Evolutionary conservation across 1,140 invertebrate species (phyloP).

Genomic region (Stegodyphus mimosarum): DNA sequence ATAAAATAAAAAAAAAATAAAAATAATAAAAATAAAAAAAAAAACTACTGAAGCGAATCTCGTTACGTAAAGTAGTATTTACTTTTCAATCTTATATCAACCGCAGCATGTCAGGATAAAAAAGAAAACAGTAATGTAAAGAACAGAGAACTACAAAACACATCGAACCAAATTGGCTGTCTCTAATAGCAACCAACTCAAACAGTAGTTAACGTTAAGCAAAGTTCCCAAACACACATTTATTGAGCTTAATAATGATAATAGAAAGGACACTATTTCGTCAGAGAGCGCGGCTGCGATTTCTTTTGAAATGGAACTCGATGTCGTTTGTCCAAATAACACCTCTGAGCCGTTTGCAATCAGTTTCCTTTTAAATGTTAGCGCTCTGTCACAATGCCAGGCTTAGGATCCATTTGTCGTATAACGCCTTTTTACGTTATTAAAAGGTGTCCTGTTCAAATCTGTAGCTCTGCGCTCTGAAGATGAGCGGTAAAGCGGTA

Average conservation of each 20-base stretch:
- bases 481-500: too few species aligned
- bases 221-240: conserved; percentile 21
- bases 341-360: conserved; percentile 10
- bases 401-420: conserved; percentile 42
- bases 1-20: too few species aligned
- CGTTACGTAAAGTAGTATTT: conserved; percentile 47
- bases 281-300: conserved; percentile 22
- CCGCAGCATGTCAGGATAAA: background rate
- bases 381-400: conserved; percentile 24
- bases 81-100: conserved; percentile 42
- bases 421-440: conserved; percentile 25
- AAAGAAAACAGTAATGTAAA: too few species aligned
- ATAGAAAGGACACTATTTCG: conserved; percentile 22
- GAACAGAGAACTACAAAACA: too few species aligned
- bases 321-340: conserved; percentile 33
- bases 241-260: conserved; percentile 11
- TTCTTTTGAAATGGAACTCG: conserved; percentile 30
- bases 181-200: conserved; percentile 40
- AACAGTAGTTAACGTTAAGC: conserved; percentile 47
- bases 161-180: conserved; percentile 30
- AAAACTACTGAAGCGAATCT: background rate
- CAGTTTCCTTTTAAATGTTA: conserved; percentile 27
- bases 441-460: conserved; percentile 24
- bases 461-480: background rate
- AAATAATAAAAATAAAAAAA: too few species aligned